These are phyloP conservation scores for Scaptomyza reducta DNA, from an alignment of 2,888 invertebrate genomes.

Conservation along the genomic window DNA sequence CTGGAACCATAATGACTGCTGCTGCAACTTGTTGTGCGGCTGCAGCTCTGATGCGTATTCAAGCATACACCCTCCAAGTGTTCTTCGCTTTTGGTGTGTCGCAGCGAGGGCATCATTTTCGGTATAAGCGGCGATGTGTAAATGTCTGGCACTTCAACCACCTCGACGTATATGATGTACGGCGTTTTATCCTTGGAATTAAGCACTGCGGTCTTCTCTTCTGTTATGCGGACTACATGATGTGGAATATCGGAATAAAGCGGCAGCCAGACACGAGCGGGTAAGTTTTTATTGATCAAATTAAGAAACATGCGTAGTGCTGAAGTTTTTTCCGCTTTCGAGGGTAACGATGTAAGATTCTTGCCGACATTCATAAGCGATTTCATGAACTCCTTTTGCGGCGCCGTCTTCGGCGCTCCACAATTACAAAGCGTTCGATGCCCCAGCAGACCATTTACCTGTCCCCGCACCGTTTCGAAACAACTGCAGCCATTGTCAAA, in stretches of 20 bases:
- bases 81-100: slow-evolving; percentile 97
- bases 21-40: slow-evolving; percentile 80
- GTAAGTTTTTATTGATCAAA: slow-evolving; percentile 97
- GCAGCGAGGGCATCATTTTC: slow-evolving; percentile 93
- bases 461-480: slow-evolving; percentile 92
- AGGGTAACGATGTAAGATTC: slow-evolving; percentile 91
- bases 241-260: slow-evolving; percentile 93
- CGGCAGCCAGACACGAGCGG: slow-evolving; percentile 99
- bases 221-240: slow-evolving; percentile 97
- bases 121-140: slow-evolving; percentile 93
- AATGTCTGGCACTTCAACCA: slow-evolving; percentile 93
- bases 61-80: slow-evolving; percentile 87
- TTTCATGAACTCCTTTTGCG: slow-evolving; percentile 94
- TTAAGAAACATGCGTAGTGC: slow-evolving; percentile 96
- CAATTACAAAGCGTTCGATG: slow-evolving; percentile 91
- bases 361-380: slow-evolving; percentile 94
- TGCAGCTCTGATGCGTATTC: slow-evolving; percentile 66
- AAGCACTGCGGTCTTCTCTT: slow-evolving; percentile 97
- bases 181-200: slow-evolving; percentile 97
- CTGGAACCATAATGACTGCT: slow-evolving; percentile 72
- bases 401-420: slow-evolving; percentile 91
- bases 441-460: slow-evolving; percentile 89
- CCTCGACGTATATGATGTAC: slow-evolving; percentile 99
- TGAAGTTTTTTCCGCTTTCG: slow-evolving; percentile 96
- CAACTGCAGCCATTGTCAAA: slow-evolving; percentile 98